Evolutionary conservation across 2,113 vertebrate species (phyloP), one percentile per base, ranked within the genome.

Genomic region (Salvelinus namaycush): DNA sequence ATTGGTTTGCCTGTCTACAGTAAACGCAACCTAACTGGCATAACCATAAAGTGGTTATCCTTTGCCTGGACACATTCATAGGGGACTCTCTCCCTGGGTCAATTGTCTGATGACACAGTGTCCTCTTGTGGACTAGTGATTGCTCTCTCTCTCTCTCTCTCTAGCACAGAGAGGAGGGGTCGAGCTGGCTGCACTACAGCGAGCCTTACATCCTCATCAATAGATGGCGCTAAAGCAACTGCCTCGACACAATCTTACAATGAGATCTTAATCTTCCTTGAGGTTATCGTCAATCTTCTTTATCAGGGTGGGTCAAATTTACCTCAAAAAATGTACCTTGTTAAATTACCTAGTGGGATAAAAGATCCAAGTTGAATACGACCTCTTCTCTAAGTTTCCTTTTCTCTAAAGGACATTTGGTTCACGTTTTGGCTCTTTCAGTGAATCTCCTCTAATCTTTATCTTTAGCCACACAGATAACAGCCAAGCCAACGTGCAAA

Each of bases 151-250:
- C 27, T 60, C 27, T 60, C 67, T 54, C 54, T 26, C 24, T 44
- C n/a, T 54, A 57, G 11, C 26, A 13, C 67, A 34, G 18, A 29
- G 12, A 64, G 13, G 22, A 48, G 6, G 14, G 51, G 14, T 54
- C 4, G 14, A 18, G 51, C 3, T 16, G 51, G 14, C 51, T 7
- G 57, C 16, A 48, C 29, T 14, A 68, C 29, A 9, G 67, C 14
- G 27, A 31, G 24, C 34, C 76, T 16, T 34, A 57, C 1, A 27
- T 24, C 29, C 8, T 34, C 2, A 80, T 87, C 93, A 94, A 86
- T 75, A 93, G 93, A 90, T 91, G 93, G 92, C 81, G 85, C 88
- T 86, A 84, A 87, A 79, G 87, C 39, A 72, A 75, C 70, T 82
- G 71, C 13, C 31, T 54, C 22, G 70, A 60, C 60, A 70, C 24